Evolutionary conservation across 1,140 invertebrate species (phyloP).

Genomic region (Musca vetustissima): DNA sequence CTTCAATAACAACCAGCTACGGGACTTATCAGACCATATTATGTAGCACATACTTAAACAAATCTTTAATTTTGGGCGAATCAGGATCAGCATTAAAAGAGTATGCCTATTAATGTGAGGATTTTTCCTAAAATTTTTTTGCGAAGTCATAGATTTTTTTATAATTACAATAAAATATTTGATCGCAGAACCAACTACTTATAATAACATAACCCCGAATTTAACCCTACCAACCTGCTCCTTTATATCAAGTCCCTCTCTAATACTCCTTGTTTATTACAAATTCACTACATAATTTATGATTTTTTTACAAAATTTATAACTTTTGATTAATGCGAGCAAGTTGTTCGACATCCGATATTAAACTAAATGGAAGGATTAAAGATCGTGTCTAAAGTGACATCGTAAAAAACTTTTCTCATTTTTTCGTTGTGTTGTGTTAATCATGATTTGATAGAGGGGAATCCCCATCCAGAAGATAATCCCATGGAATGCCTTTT

Average conservation of each 20-base stretch:
- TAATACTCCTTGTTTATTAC: neutral
- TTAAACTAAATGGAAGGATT: neutral
- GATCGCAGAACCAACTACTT: no score
- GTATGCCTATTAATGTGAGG: no score
- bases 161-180: no score
- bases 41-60: no score
- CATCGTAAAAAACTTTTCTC: slow-evolving; percentile 11
- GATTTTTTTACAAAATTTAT: neutral
- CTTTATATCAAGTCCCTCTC: neutral
- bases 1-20: no score
- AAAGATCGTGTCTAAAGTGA: neutral
- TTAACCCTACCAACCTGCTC: no score
- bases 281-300: neutral
- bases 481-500: neutral
- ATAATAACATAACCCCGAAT: no score
- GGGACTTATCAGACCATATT: no score
- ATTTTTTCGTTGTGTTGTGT: neutral
- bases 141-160: no score
- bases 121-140: no score
- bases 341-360: neutral
- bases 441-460: neutral
- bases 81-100: no score
- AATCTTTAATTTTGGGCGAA: no score
- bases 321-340: neutral
- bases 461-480: neutral